Base-by-base conservation (phyloP, 2,888 invertebrate species). In the Melanophora roralis region DNA sequence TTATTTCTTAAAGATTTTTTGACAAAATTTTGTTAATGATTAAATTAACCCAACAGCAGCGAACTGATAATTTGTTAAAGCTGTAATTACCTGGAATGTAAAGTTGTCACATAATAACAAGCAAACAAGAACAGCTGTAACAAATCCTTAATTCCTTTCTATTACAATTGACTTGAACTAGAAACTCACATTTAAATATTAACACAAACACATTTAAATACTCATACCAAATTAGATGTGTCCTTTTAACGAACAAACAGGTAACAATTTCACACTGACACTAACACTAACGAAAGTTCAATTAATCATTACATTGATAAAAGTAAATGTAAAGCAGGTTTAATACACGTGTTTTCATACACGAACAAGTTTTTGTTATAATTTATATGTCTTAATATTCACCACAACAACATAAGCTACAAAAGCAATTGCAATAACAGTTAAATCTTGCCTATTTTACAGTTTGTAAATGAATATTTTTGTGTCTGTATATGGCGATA, bases 271-370 rank as follows among this genome's bases (percentile, higher is more conserved):
- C 19, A 32, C 21, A 55, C 34, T 36, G 32, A 64, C 45, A 38
- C 43, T 1, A 64, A 14, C 21, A 9, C 3, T 55, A 45, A 45
- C 43, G 6, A 27, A n/a, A n/a, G n/a, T 53, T 21, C 45, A 72
- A 27, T 72, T 72, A 64, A 72, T 72, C 62, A 72, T 72, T 64
- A 64, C 8, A 36, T 5, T 14, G 23, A 19, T 32, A 12, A 3
- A 5, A 40, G 34, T 32, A 14, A 19, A 12, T 59, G 6, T 4
- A 23, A 23, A 23, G 21, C 12, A 21, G 9, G 11, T 57, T 0
- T 2, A 16, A n/a, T 16, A 16, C 23, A 23, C 45, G 16, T 68
- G 57, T 57, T 65, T 4, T 7, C 11, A 0, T 4, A 23, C 9
- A 49, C 7, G 19, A 27, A n/a, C 38, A 59, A 36, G 9, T 23